Evolutionary conservation across 1,140 invertebrate species (phyloP).

Genomic region (Tribolium castaneum): DNA sequence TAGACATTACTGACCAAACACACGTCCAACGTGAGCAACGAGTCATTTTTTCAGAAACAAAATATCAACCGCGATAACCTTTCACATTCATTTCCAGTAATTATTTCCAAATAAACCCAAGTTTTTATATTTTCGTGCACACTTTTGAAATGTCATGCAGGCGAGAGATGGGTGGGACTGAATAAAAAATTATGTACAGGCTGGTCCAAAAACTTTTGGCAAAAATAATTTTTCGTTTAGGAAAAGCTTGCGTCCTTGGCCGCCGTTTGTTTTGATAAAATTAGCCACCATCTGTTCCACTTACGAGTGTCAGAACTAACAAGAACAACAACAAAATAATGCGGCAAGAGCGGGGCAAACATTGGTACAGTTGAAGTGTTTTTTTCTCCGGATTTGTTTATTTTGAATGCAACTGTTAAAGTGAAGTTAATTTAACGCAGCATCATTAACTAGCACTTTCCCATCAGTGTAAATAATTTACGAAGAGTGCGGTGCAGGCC

Average conservation of each 20-base stretch:
- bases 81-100: neutral
- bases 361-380: neutral
- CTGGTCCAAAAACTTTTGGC: no score
- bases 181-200: no score
- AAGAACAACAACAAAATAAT: neutral
- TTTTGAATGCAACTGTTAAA: constrained; percentile 6
- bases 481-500: neutral
- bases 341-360: neutral
- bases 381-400: constrained; percentile 3
- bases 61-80: neutral
- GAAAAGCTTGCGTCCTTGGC: no score
- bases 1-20: neutral
- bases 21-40: neutral
- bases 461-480: constrained; percentile 19
- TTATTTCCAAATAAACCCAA: neutral
- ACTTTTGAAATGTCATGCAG: no score
- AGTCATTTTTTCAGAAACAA: neutral
- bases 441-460: constrained; percentile 21
- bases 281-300: neutral
- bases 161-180: no score
- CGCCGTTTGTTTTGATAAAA: neutral
- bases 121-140: neutral
- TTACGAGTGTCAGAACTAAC: neutral
- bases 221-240: no score
- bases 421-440: constrained; percentile 18